Conservation (phyloP, 2,113 vertebrate species). For the Scophthalmus maximus region DNA sequence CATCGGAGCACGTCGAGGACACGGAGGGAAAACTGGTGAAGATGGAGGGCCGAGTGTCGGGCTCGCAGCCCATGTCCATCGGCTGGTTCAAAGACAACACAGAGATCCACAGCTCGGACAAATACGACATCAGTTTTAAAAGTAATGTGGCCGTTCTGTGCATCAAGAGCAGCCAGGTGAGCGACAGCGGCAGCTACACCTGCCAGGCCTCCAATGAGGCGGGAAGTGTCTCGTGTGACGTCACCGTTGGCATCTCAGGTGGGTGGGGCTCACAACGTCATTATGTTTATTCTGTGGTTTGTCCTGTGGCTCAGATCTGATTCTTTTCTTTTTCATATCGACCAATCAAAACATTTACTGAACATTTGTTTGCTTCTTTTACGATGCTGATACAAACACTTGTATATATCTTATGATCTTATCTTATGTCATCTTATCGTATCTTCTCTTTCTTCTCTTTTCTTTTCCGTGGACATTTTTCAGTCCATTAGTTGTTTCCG, state of each 20-base stretch:
- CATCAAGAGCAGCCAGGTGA: constrained; percentile 84
- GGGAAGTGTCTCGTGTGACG: constrained; percentile 86
- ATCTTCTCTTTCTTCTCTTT: too few relatives aligned
- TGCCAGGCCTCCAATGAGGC: constrained; percentile 94
- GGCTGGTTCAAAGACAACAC: constrained; percentile 90
- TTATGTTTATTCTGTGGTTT: too few relatives aligned
- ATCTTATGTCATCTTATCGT: too few relatives aligned
- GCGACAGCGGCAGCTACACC: constrained; percentile 89
- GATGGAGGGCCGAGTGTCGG: constrained; percentile 91
- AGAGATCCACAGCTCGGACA: constrained; percentile 87
- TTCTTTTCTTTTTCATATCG: too few relatives aligned
- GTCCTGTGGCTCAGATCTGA: too few relatives aligned
- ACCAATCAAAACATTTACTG: too few relatives aligned
- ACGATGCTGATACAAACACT: too few relatives aligned
- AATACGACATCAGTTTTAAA: constrained; percentile 92
- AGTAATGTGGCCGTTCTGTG: constrained; percentile 88
- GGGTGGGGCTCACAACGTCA: constrained; percentile 49
- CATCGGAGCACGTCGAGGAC: constrained; percentile 91
- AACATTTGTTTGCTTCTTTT: too few relatives aligned
- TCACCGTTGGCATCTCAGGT: constrained; percentile 91
- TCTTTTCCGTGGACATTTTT: too few relatives aligned
- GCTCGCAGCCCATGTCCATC: constrained; percentile 92
- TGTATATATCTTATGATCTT: too few relatives aligned
- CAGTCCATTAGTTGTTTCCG: too few relatives aligned
- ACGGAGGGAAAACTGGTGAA: constrained; percentile 91